Conservation (phyloP, 2,797 vertebrate genomes). For the Sarcophilus harrisii region DNA sequence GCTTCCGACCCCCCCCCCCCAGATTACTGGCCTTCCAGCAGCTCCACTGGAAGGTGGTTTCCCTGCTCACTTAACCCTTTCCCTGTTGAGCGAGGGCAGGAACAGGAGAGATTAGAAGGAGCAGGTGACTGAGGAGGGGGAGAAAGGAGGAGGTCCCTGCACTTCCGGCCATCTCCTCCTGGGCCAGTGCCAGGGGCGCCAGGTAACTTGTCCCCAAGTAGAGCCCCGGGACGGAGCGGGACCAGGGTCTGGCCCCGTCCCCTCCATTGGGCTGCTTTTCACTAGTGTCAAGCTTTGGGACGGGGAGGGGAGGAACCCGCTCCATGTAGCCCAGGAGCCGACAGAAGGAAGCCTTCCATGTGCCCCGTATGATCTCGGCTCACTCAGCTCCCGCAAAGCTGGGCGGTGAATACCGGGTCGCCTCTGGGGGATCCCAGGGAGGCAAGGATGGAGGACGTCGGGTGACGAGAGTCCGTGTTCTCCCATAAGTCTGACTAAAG, state of each 20-base stretch:
- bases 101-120: not conserved
- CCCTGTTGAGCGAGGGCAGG: not conserved
- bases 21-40: not conserved
- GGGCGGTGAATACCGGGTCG: not conserved
- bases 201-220: not conserved
- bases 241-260: not conserved
- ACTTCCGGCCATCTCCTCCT: too few species aligned
- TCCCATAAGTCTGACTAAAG: constrained; percentile 38
- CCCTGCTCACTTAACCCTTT: not conserved
- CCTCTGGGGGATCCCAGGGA: not conserved
- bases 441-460: not conserved
- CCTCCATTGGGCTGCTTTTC: not conserved
- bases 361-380: not conserved
- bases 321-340: not conserved
- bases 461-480: not conserved
- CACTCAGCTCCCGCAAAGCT: constrained; percentile 19
- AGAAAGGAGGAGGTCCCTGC: not conserved
- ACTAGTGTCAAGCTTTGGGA: not conserved
- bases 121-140: not conserved
- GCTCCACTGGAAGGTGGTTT: not conserved
- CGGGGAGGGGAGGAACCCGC: not conserved
- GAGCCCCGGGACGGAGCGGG: not conserved
- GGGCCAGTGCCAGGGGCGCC: not conserved
- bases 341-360: not conserved
- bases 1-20: not conserved